phyloP scores from a whole-genome alignment of 2,797 vertebrate species.

The Cossypha polioptera region DNA sequence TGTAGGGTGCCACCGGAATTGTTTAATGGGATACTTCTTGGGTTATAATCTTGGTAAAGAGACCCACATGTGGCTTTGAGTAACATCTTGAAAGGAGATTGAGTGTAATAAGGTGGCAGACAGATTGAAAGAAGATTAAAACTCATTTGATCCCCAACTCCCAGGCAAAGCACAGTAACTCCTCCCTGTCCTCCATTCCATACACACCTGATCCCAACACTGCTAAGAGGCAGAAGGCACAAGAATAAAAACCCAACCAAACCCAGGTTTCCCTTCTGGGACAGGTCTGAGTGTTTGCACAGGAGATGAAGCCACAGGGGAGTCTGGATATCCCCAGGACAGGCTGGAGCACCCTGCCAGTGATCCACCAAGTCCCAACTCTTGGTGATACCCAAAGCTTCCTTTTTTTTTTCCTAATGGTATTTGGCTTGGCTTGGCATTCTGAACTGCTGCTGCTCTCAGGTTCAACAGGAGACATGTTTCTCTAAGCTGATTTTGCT shows the following conservation, averaged over 20 bases:
- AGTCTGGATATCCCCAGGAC: neutral
- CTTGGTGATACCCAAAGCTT: neutral
- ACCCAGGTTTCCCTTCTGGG: neutral
- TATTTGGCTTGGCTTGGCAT: constrained; percentile 42
- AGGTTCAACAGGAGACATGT: constrained; percentile 65
- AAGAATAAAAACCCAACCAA: neutral
- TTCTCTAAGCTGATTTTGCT: constrained; percentile 68
- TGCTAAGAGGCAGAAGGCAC: neutral
- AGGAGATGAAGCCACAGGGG: neutral
- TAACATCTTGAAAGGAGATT: constrained; percentile 25
- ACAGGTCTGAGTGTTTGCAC: neutral
- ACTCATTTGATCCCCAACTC: constrained; percentile 56
- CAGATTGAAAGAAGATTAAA: constrained; percentile 75
- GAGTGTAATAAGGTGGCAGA: constrained; percentile 64
- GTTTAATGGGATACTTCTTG: neutral
- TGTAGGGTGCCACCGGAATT: neutral
- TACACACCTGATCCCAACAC: neutral
- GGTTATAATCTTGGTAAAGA: neutral
- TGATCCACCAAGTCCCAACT: neutral
- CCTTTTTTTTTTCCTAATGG: neutral
- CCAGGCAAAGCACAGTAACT: constrained; percentile 56
- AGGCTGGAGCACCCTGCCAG: neutral
- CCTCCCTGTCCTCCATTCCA: neutral
- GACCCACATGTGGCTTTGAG: neutral
- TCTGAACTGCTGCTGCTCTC: constrained; percentile 51